Conservation (phyloP, 1,140 invertebrate genomes). For the Scaptomyza graminum region DNA sequence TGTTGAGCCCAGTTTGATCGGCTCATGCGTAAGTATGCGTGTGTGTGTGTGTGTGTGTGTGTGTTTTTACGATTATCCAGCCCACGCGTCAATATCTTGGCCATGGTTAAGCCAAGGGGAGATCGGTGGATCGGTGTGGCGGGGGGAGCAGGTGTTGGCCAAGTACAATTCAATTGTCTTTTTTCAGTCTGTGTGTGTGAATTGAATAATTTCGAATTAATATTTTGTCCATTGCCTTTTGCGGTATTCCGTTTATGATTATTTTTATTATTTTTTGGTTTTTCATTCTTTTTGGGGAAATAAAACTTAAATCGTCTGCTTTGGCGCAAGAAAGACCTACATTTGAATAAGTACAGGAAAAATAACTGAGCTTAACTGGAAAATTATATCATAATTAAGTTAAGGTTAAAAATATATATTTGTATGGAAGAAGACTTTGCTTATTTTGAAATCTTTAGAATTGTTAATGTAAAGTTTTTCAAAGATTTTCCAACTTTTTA, state of each 20-base stretch:
- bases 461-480: no score
- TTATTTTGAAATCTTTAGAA: no score
- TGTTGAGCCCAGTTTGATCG: conserved; percentile 48
- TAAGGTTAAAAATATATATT: no score
- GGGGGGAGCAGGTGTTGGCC: conserved; percentile 29
- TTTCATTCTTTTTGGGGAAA: no score
- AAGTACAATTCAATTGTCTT: conserved; percentile 40
- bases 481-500: no score
- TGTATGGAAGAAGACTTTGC: no score
- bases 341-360: neutral
- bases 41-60: neutral
- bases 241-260: conserved; percentile 62
- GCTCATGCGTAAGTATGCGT: conserved; percentile 12
- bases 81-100: conserved; percentile 56
- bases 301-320: conserved; percentile 23
- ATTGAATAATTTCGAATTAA: conserved; percentile 76
- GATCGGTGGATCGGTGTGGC: neutral
- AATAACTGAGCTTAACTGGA: neutral
- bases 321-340: conserved; percentile 13
- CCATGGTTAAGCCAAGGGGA: neutral
- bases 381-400: no score
- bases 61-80: conserved; percentile 70
- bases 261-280: conserved; percentile 17
- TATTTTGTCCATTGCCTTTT: conserved; percentile 81
- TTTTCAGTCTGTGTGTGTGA: conserved; percentile 46